Percentiles rank a stretch among this genome's conserved stretches.
Conservation (phyloP, 2,888 invertebrate species). For the Adelphocoris suturalis region DNA sequence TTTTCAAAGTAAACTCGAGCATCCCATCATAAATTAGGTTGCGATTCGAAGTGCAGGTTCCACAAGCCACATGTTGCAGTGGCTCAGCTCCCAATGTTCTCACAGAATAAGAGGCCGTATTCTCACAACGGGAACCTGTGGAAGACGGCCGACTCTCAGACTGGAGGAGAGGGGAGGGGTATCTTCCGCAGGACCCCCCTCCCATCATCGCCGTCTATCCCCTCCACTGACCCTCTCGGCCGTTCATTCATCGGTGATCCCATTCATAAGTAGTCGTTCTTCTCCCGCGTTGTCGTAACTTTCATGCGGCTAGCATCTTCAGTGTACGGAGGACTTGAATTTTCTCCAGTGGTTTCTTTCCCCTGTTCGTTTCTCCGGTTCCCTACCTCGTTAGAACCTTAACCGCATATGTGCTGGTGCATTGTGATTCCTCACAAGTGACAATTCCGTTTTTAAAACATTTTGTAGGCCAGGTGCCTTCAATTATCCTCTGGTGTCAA, state of each 20-base stretch:
- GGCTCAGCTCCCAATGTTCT: neutral
- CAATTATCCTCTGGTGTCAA: conserved; percentile 45
- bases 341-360: conserved; percentile 26
- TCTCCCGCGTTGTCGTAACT: conserved; percentile 32
- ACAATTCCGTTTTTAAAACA: neutral
- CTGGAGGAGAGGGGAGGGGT: neutral
- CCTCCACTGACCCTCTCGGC: conserved; percentile 6
- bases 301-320: conserved; percentile 24
- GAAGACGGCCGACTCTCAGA: neutral
- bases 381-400: neutral
- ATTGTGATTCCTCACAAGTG: conserved; percentile 4
- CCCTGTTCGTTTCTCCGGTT: neutral
- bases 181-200: conserved; percentile 17
- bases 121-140: conserved; percentile 20
- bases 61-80: conserved; percentile 14
- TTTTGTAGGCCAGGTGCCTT: conserved; percentile 17
- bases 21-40: neutral
- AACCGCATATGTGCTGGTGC: neutral
- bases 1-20: neutral
- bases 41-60: neutral
- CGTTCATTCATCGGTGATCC: conserved; percentile 48
- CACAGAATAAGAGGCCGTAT: neutral
- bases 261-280: conserved; percentile 55
- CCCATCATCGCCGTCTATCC: neutral
- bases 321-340: conserved; percentile 22